Base-by-base conservation (phyloP, 2,113 vertebrate genomes). In the Corythornis vintsioides region DNA sequence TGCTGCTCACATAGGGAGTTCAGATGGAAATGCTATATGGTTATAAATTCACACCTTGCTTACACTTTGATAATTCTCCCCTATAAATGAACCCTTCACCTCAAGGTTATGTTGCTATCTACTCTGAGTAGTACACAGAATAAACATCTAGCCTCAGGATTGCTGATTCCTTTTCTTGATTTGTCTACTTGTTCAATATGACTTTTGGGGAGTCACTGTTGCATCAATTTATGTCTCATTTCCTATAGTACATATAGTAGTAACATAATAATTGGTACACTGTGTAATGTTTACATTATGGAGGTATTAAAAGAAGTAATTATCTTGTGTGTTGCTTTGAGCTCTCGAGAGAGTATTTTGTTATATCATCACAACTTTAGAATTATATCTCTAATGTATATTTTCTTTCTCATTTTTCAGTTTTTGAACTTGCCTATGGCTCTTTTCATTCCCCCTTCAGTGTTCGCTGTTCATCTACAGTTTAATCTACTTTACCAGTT, bases 401-500 rank as follows among this genome's bases (percentile, higher is more conserved):
- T 90, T 64, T 87, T 59, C n/a, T 76, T 83, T 86, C 15, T 86
- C 3, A 13, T 73, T 67, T 97, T 95, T 86, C 94, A 99, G 99
- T 73, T 99, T 43, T 99, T 99, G 95, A 99, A 99, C 96, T 96
- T 98, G 80, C 99, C 99, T 3, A 53, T 99, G 98, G 98, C 99
- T 26, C 96, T 99, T 73, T 97, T 97, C 56, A 96, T 99, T n/a
- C 98, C 98, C 47, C 98, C 98, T 10, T 98, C 98, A 0, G 92
- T 98, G 53, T 99, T 98, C 61, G 98, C 98, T 31, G 98, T 99
- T 90, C 99, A 99, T 97, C 93, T 98, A 29, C 99, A 99, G 84
- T 98, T 99, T 83, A 99, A 99, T 95, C 97, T 99, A 3, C 98
- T 99, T 64, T 99, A 99, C 95, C 99, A 99, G 89, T 99, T 99